Evolutionary conservation across 2,888 invertebrate species (phyloP).

Genomic region (Acrobasis consociella): DNA sequence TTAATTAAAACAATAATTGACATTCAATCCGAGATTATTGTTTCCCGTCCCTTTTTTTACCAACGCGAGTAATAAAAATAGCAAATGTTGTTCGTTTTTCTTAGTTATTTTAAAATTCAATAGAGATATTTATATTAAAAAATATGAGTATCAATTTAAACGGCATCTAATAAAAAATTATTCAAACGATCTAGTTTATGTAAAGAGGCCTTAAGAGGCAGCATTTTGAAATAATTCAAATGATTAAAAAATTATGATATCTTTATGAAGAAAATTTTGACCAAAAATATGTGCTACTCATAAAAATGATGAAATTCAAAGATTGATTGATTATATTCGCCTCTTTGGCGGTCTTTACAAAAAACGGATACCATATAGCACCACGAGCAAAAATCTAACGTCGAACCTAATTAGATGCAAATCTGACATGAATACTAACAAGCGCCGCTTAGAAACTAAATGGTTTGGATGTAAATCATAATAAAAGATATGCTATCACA

Average conservation of each 20-base stretch:
- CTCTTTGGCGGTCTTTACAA: constrained; percentile 22
- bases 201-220: not conserved
- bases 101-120: too few relatives aligned
- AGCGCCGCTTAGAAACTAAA: constrained; percentile 59
- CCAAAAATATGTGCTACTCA: not conserved
- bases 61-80: too few relatives aligned
- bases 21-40: too few relatives aligned
- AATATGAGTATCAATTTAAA: too few relatives aligned
- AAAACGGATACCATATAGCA: constrained; percentile 54
- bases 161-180: too few relatives aligned
- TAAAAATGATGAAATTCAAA: not conserved
- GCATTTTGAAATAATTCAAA: not conserved
- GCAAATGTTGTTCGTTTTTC: too few relatives aligned
- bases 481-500: constrained; percentile 53
- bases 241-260: not conserved
- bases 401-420: constrained; percentile 69
- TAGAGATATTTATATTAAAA: too few relatives aligned
- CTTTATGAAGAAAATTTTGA: not conserved
- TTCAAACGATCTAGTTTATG: not conserved
- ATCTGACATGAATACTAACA: constrained; percentile 73
- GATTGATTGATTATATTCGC: constrained; percentile 13
- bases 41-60: too few relatives aligned
- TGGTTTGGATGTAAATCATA: constrained; percentile 67
- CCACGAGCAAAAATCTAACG: constrained; percentile 56
- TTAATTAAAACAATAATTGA: too few relatives aligned